phyloP scores from a whole-genome alignment of 2,888 invertebrate species.

The Hydriomena furcata region DNA sequence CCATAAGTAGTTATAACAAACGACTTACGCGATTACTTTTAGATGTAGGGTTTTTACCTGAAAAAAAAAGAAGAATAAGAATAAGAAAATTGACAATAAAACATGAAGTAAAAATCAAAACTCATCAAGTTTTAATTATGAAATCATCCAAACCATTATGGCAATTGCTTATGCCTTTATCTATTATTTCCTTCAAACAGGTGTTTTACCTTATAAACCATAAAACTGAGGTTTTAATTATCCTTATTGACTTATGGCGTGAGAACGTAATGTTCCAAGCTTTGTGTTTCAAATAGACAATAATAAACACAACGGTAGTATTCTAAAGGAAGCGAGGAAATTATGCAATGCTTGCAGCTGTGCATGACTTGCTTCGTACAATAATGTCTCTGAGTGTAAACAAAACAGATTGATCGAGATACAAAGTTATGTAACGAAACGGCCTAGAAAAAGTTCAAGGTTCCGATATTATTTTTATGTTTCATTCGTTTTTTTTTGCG shows the following conservation, averaged over 20 bases:
- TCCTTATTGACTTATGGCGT: too few species aligned
- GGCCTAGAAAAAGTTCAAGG: slow-evolving; percentile 27
- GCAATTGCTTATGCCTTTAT: too few species aligned
- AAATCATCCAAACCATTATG: too few species aligned
- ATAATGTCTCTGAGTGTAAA: slow-evolving; percentile 19
- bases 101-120: background rate
- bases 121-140: too few species aligned
- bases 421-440: slow-evolving; percentile 13
- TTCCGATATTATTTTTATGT: slow-evolving; percentile 17
- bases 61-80: slow-evolving; percentile 1
- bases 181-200: too few species aligned
- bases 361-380: slow-evolving; percentile 20
- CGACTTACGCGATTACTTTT: slow-evolving; percentile 1
- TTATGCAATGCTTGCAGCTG: slow-evolving; percentile 22
- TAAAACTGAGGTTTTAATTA: too few species aligned
- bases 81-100: background rate
- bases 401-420: slow-evolving; percentile 10
- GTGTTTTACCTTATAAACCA: too few species aligned
- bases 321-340: slow-evolving; percentile 8
- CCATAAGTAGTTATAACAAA: background rate
- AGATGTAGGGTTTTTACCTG: slow-evolving; percentile 4
- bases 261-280: too few species aligned
- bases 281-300: too few species aligned
- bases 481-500: slow-evolving; percentile 5
- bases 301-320: background rate